These are phyloP conservation scores for Python bivittatus DNA, from an alignment of 2,113 vertebrate genomes.

Conservation along the genomic window DNA sequence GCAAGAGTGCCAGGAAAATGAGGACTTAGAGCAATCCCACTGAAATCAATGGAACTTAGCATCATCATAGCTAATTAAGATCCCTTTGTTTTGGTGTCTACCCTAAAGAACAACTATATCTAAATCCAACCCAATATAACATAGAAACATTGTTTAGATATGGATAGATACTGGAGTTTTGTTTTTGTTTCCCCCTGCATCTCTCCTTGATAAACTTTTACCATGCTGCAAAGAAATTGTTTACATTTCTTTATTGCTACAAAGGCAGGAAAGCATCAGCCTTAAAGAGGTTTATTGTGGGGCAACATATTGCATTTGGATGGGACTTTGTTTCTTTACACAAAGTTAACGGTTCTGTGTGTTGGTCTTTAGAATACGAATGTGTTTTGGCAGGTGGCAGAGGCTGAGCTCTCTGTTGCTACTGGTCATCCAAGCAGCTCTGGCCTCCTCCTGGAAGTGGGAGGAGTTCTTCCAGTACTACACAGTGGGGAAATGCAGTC, in stretches of 20 bases:
- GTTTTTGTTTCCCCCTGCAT: too few relatives aligned
- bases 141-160: neutral
- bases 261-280: neutral
- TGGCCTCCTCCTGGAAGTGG: conserved; percentile 86
- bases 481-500: conserved; percentile 87
- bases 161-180: neutral
- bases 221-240: neutral
- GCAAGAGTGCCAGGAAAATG: neutral
- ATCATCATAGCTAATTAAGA: neutral
- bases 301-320: neutral
- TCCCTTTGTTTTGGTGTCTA: neutral
- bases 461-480: conserved; percentile 82
- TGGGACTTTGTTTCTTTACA: neutral
- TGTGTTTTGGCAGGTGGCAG: conserved; percentile 78
- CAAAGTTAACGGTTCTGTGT: neutral
- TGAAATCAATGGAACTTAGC: neutral
- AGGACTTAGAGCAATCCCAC: neutral
- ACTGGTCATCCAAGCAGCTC: conserved; percentile 75
- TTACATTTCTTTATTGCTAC: neutral
- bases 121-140: neutral
- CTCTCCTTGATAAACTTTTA: neutral
- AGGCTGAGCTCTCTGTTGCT: conserved; percentile 77
- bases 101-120: neutral
- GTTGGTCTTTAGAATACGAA: conserved; percentile 27
- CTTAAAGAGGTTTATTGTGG: neutral